phyloP scores from a whole-genome alignment of 2,888 invertebrate species.

The Lydus trimaculatus region DNA sequence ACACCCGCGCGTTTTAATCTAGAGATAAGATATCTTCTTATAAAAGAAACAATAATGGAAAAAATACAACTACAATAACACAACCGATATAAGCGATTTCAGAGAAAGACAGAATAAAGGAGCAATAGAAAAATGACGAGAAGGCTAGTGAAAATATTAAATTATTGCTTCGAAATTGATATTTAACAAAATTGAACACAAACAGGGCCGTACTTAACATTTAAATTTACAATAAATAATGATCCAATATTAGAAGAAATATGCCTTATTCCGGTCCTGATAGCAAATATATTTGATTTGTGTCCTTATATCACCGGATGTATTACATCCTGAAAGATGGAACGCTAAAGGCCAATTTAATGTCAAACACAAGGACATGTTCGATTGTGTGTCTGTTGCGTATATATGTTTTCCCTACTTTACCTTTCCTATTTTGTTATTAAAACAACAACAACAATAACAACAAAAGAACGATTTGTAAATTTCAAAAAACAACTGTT shows the following conservation, averaged over 20 bases:
- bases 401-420: too few species aligned
- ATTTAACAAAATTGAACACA: not conserved
- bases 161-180: slow-evolving; percentile 18
- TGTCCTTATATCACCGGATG: slow-evolving; percentile 4
- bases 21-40: slow-evolving; percentile 19
- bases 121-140: not conserved
- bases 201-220: not conserved
- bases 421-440: too few species aligned
- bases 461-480: too few species aligned
- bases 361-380: slow-evolving; percentile 5
- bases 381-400: too few species aligned
- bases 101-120: not conserved
- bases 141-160: slow-evolving; percentile 12
- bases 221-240: not conserved
- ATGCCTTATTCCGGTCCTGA: not conserved
- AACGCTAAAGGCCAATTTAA: slow-evolving; percentile 9
- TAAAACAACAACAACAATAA: too few species aligned
- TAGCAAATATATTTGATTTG: not conserved
- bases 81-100: not conserved
- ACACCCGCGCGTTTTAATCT: slow-evolving; percentile 22
- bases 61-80: not conserved
- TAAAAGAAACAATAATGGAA: slow-evolving; percentile 10
- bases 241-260: not conserved
- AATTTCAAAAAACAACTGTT: too few species aligned
- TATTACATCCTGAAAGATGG: slow-evolving; percentile 7